Base-by-base conservation (phyloP, 2,888 invertebrate species). In the Osmoderma eremita region DNA sequence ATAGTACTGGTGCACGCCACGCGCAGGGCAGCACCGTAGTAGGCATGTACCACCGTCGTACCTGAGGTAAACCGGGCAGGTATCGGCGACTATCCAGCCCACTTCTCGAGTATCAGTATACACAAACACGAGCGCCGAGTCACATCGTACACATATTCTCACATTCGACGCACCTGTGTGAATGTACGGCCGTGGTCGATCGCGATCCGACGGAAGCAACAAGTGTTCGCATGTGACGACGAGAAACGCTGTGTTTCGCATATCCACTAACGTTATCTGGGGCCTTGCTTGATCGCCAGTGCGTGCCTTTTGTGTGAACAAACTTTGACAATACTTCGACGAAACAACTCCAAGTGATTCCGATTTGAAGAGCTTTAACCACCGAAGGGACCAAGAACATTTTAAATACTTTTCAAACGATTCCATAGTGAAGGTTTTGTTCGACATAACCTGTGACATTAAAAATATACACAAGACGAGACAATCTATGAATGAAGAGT, bases 21-120 rank as follows among this genome's bases (percentile, higher is more conserved):
- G 69, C 67, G 50, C 58, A 66, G 69, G 70, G 67, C 69, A 70
- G 73, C 73, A 71, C 73, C 70, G 69, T 70, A 62, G 67, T 67
- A 56, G 54, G 64, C 67, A 66, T 54, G 66, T 67, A 67, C 68
- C 50, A 67, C 68, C 63, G 69, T 73, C 74, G 73, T 74, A 75
- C 73, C 74, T 73, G 72, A 75, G 75, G 75, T 75, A 76, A 74
- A 73, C 67, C 72, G 72, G 75, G 73, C 74, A 77, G 78, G 74
- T 74, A 78, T 76, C 74, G 17, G 76, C 76, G 74, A 74, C 75
- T 76, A 75, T 72, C 74, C 72, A 74, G 75, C 76, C 76, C 74
- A 77, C 77, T 74, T 74, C 74, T 72, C 73, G 73, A 73, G 75
- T 75, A 74, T 76, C 76, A 77, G 78, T 78, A 75, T 74, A 72